phyloP scores from a whole-genome alignment of 2,113 vertebrate genomes.

The Heloderma charlesbogerti region DNA sequence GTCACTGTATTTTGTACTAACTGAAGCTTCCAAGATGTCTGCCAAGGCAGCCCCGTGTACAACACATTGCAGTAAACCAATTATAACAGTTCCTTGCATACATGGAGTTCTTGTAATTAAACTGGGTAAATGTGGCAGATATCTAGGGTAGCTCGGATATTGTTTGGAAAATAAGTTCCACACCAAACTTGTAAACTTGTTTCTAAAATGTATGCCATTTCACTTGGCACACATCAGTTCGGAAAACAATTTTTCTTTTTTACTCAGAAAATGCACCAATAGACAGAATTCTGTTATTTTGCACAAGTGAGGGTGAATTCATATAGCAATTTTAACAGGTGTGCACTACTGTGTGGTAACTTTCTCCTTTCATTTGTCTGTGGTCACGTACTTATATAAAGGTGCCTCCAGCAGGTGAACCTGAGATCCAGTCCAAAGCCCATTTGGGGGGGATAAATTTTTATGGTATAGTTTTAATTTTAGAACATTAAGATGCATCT shows the following conservation, averaged over 20 bases:
- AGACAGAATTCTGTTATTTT: fast-evolving
- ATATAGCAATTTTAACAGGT: not conserved
- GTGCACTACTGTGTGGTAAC: too few species aligned
- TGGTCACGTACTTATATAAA: not conserved
- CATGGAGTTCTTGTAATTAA: fast-evolving
- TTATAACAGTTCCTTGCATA: not conserved
- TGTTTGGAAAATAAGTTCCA: not conserved
- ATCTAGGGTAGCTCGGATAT: fast-evolving
- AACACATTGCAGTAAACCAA: not conserved
- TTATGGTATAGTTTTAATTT: not conserved
- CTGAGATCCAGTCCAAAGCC: not conserved
- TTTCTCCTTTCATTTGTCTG: not conserved
- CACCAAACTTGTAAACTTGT: not conserved
- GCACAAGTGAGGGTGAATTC: fast-evolving
- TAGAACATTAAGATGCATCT: not conserved
- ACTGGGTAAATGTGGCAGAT: not conserved
- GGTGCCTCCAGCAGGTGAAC: not conserved
- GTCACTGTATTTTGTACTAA: too few species aligned
- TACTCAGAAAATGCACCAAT: not conserved
- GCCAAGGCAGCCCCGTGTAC: too few species aligned
- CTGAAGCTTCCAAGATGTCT: not conserved
- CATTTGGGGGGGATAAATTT: not conserved
- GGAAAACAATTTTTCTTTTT: not conserved
- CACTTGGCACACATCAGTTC: too few species aligned
- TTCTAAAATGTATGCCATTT: fast-evolving